Base-by-base conservation (phyloP, 2,113 vertebrate genomes). In the Centropus unirufus region DNA sequence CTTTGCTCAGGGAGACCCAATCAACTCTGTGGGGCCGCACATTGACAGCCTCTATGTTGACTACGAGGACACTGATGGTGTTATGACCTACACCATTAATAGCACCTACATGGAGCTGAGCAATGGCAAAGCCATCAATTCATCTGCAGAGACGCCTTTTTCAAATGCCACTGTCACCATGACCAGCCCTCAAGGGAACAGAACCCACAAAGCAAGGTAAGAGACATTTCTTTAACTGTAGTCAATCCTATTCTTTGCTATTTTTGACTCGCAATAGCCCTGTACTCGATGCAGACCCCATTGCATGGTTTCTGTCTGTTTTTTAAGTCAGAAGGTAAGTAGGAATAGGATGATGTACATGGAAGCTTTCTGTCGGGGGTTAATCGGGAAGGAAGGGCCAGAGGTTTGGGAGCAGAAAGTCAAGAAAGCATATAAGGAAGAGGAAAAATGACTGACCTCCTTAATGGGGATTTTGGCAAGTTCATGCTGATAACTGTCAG, bases 141-240 rank as follows among this genome's bases (percentile, higher is more conserved):
- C 97, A 1, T 99, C 99, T 5, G 98, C 98, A 0, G 99, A 99
- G 94, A 80, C 94, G 0, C 91, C 94, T 0, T 98, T 98, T 83
- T 97, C 98, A 57, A 99, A 99, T 8, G 89, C 96, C 80, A 99
- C 98, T 0, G 24, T 98, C 85, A 97, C 97, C 81, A 74, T 97
- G 17, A 94, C 95, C 4, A 93, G 97, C 49, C 92, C 97, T 40
- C 97, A 94, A 1, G 96, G 98, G 51, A 97, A 98, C 94, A 98
- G 98, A 73, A 98, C 98, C 17, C 99, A 99, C 97, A 99, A 99
- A 97, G 98, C 98, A 94, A 99, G 99, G 99, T 99, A 98, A 92
- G 97, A 47, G 12, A 24, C 1, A 3, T 19, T 3, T 42, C 34
- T 86, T 83, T 72, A 18, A 7, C 67, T 14, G 6, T 27, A 46